phyloP scores from a whole-genome alignment of 1,140 invertebrate species.

The Scaptomyza montana region DNA sequence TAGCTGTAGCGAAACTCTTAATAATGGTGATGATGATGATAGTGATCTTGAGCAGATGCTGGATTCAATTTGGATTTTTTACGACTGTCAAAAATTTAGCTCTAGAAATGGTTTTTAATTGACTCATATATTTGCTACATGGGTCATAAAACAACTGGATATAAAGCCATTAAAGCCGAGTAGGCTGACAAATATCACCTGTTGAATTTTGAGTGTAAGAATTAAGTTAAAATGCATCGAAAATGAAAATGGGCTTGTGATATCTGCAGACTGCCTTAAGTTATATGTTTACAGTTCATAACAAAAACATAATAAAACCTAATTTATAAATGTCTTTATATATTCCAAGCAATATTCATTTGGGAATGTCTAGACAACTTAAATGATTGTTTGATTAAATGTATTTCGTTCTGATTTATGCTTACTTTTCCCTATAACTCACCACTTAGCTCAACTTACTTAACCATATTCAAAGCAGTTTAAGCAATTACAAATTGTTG shows the following conservation, averaged over 20 bases:
- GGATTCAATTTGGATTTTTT: slow-evolving; percentile 17
- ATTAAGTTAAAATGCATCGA: too few species aligned
- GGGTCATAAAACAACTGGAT: slow-evolving; percentile 18
- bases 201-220: not conserved
- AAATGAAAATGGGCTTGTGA: too few species aligned
- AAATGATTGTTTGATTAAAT: too few species aligned
- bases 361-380: too few species aligned
- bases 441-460: not conserved
- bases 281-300: too few species aligned
- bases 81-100: slow-evolving; percentile 32
- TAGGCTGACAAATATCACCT: not conserved
- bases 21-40: slow-evolving; percentile 1
- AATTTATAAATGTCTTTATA: too few species aligned
- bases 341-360: too few species aligned
- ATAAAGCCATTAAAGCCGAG: not conserved
- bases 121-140: slow-evolving; percentile 23
- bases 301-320: too few species aligned
- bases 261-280: too few species aligned
- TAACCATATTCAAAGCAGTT: not conserved
- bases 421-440: not conserved
- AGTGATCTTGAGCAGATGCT: slow-evolving; percentile 22
- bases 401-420: too few species aligned
- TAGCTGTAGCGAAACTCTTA: not conserved
- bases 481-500: slow-evolving; percentile 6
- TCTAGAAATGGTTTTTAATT: slow-evolving; percentile 37